A percentile compares a stretch with the other conserved stretches of the same genome.
Evolutionary conservation across 2,797 vertebrate species (phyloP).

Genomic region (Oceanodroma leucorhoa): DNA sequence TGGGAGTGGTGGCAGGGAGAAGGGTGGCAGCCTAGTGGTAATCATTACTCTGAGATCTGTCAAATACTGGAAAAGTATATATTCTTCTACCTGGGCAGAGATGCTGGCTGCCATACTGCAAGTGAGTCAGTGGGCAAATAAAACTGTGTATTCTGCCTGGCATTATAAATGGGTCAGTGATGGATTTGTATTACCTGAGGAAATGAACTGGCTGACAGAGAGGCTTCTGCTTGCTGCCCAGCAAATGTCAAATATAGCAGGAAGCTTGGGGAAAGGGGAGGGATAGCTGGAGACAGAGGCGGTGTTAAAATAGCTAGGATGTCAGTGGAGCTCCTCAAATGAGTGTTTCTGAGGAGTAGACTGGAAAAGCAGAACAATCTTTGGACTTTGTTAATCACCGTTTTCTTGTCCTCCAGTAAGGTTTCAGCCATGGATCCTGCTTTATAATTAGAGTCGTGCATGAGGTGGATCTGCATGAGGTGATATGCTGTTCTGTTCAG

Average conservation of each 20-base stretch:
- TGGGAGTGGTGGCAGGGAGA: neutral
- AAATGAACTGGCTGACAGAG: conserved; percentile 32
- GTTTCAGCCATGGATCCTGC: neutral
- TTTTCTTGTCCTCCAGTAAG: neutral
- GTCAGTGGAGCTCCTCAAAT: neutral
- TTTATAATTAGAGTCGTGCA: neutral
- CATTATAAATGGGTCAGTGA: conserved; percentile 53
- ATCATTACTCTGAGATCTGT: neutral
- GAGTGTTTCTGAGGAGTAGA: neutral
- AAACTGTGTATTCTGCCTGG: neutral
- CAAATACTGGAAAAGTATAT: neutral
- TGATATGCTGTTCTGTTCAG: neutral
- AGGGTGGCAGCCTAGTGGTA: neutral
- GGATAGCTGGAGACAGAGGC: conserved; percentile 7
- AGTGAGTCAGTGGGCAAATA: conserved; percentile 34
- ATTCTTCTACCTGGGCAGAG: neutral
- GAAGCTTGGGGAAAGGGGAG: conserved; percentile 20
- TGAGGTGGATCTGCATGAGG: neutral
- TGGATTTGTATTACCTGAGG: conserved; percentile 61
- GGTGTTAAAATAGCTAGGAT: neutral
- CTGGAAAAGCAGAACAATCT: neutral
- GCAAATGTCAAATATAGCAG: conserved; percentile 44
- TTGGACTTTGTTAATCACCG: neutral
- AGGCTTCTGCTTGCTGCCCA: conserved; percentile 29
- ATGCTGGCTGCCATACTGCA: neutral